These are phyloP conservation scores for Camponotus floridanus DNA, from an alignment of 1,140 invertebrate genomes.

Conservation along the genomic window DNA sequence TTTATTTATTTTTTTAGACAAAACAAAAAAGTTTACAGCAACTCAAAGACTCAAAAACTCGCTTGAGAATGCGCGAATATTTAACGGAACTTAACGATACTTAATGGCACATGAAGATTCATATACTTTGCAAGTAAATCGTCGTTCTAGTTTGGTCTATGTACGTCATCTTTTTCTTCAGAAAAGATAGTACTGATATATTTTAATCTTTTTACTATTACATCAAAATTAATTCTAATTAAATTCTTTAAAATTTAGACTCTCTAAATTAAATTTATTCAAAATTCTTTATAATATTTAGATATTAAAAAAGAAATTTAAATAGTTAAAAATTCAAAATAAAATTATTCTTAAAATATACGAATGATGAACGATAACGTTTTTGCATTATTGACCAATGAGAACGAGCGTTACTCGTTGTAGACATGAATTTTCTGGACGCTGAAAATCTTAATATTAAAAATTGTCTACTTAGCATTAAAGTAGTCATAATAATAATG, in stretches of 20 bases:
- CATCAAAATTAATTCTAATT: constrained; percentile 4
- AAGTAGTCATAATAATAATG: constrained; percentile 63
- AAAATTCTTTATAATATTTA: neutral
- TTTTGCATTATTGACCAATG: constrained; percentile 1
- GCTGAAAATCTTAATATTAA: constrained; percentile 70
- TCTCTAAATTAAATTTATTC: constrained; percentile 1
- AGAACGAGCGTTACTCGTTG: constrained; percentile 37
- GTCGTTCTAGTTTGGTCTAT: constrained; percentile 24
- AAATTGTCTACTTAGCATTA: constrained; percentile 75
- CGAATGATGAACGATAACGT: neutral
- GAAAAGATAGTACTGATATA: neutral
- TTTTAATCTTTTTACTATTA: neutral
- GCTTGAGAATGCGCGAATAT: constrained; percentile 32
- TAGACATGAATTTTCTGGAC: constrained; percentile 52
- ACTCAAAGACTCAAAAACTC: constrained; percentile 40
- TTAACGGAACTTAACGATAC: constrained; percentile 40
- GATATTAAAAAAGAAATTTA: constrained; percentile 12
- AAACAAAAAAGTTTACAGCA: constrained; percentile 67
- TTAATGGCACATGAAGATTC: constrained; percentile 63
- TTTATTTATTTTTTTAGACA: constrained; percentile 25
- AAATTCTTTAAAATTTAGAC: neutral
- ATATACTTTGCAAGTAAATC: constrained; percentile 42
- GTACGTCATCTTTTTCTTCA: neutral
- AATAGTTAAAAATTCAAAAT: neutral
- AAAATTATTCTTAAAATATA: too few relatives aligned